Base-by-base conservation (phyloP, 53 echinoderm and acorn worm genomes). In the Arbacia lixula region DNA sequence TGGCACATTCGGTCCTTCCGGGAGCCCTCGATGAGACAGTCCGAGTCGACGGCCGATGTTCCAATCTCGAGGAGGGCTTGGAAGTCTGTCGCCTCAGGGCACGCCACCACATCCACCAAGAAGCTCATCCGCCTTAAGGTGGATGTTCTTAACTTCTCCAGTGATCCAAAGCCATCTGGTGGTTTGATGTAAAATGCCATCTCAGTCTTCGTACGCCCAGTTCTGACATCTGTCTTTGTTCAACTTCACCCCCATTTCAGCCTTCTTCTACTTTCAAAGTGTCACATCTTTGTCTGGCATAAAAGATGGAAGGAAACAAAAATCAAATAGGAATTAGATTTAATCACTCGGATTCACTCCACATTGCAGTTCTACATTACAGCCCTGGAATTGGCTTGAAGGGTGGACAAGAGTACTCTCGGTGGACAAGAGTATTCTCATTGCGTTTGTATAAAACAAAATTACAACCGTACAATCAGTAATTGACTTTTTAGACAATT, bases 141-240 rank as follows among this genome's bases (percentile, higher is more conserved):
- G 53, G 57, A 93, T 1, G 60, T 40, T 35, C 67, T 36, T 52
- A 96, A 41, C 54, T 86, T 87, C 28, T 84, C 84, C 31, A 91
- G 69, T n/a, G 72, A 62, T 46, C 73, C 83, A 17, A 38, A 51
- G 21, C 96, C 96, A 30, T 85, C 75, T 0, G 96, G 88, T 28
- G 96, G 96, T 28, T 96, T 96, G 20, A 96, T 96, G 83, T 96
- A 96, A 65, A 93, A 96, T 21, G 96, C 93, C 96, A 96, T 96
- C 60, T 10, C 39, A 20, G 69, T 64, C n/a, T 4, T 6, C 17
- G 20, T 17, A 20, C 36, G 12, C 19, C 36, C 64, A 35, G 19
- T 4, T 8, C 37, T 66, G 36, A n/a, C 0, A 21, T 36, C 10
- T 5, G 33, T 0, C 17, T 14, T 62, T 16, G 58, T 19, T 62